Conservation (phyloP, 2,113 vertebrate species). For the Amphiprion ocellaris region DNA sequence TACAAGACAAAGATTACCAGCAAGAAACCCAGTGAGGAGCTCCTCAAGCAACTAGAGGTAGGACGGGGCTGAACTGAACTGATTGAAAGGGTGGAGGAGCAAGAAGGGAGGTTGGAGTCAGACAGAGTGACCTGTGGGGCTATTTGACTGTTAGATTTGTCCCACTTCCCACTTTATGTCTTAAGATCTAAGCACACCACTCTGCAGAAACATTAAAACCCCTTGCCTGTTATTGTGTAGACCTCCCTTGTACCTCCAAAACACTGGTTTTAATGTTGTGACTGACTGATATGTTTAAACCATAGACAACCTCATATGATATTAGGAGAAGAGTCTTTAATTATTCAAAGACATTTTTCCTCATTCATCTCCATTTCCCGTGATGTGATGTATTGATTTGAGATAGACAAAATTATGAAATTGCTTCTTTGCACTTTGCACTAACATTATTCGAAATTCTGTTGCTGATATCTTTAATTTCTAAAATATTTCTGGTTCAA, state of each 20-base stretch:
- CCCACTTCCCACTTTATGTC: background rate
- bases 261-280: no score
- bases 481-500: background rate
- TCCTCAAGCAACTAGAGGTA: conserved; percentile 89
- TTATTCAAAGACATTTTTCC: background rate
- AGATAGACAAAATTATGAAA: no score
- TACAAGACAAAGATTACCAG: conserved; percentile 94
- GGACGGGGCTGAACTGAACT: conserved; percentile 8
- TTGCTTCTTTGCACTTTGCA: no score
- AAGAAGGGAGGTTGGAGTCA: no score
- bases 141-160: background rate
- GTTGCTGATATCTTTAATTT: no score
- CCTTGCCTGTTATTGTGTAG: no score
- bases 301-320: background rate
- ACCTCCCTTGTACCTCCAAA: no score
- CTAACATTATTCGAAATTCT: no score
- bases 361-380: background rate
- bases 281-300: background rate
- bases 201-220: no score
- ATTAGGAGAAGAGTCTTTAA: background rate
- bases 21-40: conserved; percentile 89
- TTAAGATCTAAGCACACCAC: background rate
- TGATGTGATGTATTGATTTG: no score
- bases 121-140: background rate
- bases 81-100: background rate